These are phyloP conservation scores for Linurgus olivaceus DNA, from an alignment of 2,797 vertebrate genomes.

Conservation along the genomic window DNA sequence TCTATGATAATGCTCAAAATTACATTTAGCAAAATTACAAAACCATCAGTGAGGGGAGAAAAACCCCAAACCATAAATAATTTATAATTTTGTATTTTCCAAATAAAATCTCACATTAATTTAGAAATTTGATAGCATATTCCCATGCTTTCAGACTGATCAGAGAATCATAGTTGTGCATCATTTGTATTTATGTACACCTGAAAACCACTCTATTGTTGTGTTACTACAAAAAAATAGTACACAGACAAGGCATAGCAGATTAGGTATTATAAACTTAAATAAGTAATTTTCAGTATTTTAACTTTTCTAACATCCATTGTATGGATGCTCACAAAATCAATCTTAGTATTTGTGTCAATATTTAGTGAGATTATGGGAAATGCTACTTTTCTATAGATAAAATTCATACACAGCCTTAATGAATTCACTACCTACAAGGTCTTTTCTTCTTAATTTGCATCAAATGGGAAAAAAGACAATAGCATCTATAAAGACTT, in stretches of 20 bases:
- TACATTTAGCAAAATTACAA: neutral
- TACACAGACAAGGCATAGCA: neutral
- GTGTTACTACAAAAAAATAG: neutral
- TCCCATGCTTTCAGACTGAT: neutral
- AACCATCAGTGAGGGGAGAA: neutral
- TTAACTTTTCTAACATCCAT: neutral
- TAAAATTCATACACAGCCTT: neutral
- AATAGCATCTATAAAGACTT: neutral
- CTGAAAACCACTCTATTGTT: neutral
- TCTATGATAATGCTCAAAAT: neutral
- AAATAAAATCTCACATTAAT: neutral
- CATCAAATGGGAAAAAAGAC: neutral
- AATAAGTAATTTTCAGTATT: neutral
- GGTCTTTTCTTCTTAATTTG: neutral
- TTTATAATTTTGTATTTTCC: neutral
- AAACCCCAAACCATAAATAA: neutral
- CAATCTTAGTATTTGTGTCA: neutral
- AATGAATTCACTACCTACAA: neutral
- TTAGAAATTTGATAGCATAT: neutral
- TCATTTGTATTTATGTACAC: neutral
- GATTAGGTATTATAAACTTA: neutral
- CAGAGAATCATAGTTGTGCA: neutral
- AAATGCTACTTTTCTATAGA: neutral
- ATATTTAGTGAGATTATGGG: neutral
- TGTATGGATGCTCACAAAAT: neutral